Evolutionary conservation across 2,797 vertebrate genomes (phyloP), one percentile per base, ranked within the genome.

Genomic region (Salmo trutta): DNA sequence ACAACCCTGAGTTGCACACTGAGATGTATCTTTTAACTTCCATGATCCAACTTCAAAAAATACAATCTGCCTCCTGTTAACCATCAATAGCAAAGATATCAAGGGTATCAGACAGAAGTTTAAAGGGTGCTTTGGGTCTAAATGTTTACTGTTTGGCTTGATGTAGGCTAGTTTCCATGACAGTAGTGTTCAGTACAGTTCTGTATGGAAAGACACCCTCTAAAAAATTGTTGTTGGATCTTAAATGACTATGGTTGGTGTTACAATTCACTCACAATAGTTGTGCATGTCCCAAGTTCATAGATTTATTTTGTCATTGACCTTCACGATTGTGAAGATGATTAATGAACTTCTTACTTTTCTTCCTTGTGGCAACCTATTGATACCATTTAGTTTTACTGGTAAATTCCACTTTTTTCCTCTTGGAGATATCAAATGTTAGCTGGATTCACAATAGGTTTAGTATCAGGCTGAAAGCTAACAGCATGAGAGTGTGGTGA

Each of bases 401-500:
- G 56, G 19, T n/a, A 21, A 81, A 79, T 83, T 24, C 16, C 41
- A 41, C 47, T 69, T 64, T 74, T 77, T 54, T 71, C 27, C 76
- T 73, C 74, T 71, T 78, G 74, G 68, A 77, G 83, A 73, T 77
- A 81, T 83, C 78, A 75, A 77, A 83, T 33, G 33, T 74, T 53
- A 75, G 77, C 64, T 47, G 15, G 67, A 83, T 88, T 88, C 73
- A 79, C 77, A 84, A 64, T 82, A 81, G 84, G 75, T 88, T 85
- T 82, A 83, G 85, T 83, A 82, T 88, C 84, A 79, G 78, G 72
- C 83, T 76, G 79, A 86, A 82, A 77, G 68, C 74, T 69, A 10
- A 77, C 79, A 75, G 81, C 78, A 70, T 84, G 74, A 81, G 81
- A 83, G 85, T 85, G 88, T 83, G 88, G 85, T 84, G 84, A 90